Base-by-base conservation (phyloP, 2,113 vertebrate species). In the Myrmecobius fasciatus region DNA sequence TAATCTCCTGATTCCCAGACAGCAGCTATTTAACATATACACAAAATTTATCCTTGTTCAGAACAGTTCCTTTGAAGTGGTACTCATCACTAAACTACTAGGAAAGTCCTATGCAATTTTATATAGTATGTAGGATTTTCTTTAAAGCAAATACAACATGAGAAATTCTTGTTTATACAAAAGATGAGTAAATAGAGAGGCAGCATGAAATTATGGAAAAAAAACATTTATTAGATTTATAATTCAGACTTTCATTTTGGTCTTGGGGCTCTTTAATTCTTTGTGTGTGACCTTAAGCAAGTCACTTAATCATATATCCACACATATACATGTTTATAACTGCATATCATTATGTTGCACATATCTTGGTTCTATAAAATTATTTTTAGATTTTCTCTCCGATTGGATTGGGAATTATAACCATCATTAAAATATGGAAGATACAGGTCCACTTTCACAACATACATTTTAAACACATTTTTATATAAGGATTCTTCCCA, bases 131-230 rank as follows among this genome's bases (percentile, higher is more conserved):
- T 31, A 90, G 24, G 91, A 26, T 95, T 96, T 95, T 36, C 53
- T 93, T 91, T 91, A 96, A 25, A 95, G 90, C 25, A 12, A 93
- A 43, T 0, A 24, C 17, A 90, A 92, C 31, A 93, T 25, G 91
- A 60, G 89, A 91, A 91, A 47, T 17, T 31, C 92, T 96, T 95
- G 47, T 54, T 31, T 26, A 92, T 89, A 95, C 95, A 90, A 96
- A 92, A 95, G 36, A n/a, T 93, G 94, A 96, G 53, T 47, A 93
- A 90, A 43, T 7, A 22, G 25, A 53, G 67, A 96, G 52, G 3
- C 91, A 95, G 52, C 0, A 67, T 67, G 67, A 83, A 83, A 83
- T 20, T 83, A 31, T 36, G 14, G 31, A 48, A 48, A 67, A n/a
- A 67, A 3, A n/a, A 75, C 67, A 43, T 1, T 43, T 36, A n/a